These are phyloP conservation scores for Antigone vipio DNA, from an alignment of 2,113 vertebrate species.

Conservation along the genomic window DNA sequence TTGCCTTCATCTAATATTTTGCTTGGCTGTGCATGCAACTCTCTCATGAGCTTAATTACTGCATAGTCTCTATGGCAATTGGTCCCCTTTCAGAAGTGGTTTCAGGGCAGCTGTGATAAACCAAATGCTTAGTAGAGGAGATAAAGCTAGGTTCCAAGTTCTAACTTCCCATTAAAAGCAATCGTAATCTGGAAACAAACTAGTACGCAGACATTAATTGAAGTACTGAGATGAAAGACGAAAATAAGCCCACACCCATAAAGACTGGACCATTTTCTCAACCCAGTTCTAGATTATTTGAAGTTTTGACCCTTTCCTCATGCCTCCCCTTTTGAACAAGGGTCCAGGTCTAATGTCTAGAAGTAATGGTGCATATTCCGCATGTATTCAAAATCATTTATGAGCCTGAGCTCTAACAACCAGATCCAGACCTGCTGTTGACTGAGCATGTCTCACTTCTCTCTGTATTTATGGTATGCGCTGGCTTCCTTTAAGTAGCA, in stretches of 20 bases:
- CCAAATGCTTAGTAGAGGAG: neutral
- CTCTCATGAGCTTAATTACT: constrained; percentile 20
- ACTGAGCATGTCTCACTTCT: neutral
- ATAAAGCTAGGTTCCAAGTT: neutral
- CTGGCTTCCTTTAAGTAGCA: neutral
- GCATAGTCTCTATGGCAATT: neutral
- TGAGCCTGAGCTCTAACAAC: neutral
- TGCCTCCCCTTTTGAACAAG: neutral
- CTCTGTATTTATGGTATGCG: neutral
- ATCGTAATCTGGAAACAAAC: neutral
- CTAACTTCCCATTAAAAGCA: neutral
- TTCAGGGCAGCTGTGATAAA: constrained; percentile 24
- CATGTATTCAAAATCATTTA: neutral
- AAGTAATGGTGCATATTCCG: neutral
- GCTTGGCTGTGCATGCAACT: neutral
- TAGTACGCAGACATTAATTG: neutral
- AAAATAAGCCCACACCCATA: neutral
- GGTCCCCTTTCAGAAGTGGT: constrained; percentile 10
- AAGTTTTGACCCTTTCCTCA: neutral
- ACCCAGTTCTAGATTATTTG: neutral
- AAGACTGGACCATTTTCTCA: neutral
- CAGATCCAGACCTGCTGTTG: neutral
- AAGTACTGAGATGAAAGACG: neutral
- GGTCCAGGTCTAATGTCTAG: neutral
- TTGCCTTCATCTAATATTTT: neutral